Conservation (phyloP, 2,797 vertebrate species). For the Pyrrhura leucotis region DNA sequence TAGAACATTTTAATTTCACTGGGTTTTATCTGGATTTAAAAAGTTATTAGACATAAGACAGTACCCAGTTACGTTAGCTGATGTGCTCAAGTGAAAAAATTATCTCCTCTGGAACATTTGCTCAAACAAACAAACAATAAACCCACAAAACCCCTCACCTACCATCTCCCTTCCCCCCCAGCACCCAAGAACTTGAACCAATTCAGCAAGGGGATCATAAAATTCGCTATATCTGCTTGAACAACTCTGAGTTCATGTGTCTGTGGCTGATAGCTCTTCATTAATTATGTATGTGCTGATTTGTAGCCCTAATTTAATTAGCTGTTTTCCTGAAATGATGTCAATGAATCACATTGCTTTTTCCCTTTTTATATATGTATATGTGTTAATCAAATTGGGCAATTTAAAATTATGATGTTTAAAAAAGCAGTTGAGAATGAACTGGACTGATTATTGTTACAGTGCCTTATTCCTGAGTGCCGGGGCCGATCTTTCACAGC, state of each 20-base stretch:
- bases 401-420: not conserved
- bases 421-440: not conserved
- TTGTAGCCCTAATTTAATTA: not conserved
- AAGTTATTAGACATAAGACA: not conserved
- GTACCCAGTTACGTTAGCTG: not conserved
- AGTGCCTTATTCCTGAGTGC: conserved; percentile 89
- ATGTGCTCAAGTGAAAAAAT: not conserved
- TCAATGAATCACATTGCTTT: not conserved
- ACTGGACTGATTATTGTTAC: conserved; percentile 14
- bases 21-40: not conserved
- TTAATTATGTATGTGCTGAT: not conserved
- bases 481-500: conserved; percentile 86
- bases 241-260: not conserved
- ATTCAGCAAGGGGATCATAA: not conserved
- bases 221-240: not conserved
- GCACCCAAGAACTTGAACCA: not conserved
- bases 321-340: not conserved
- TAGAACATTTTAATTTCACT: not conserved
- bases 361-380: not conserved
- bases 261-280: not conserved
- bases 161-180: not conserved
- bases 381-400: not conserved
- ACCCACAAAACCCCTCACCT: rapidly evolving
- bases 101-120: not conserved
- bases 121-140: not conserved